Evolutionary conservation across 2,888 invertebrate genomes (phyloP), one percentile per base, ranked within the genome.

Genomic region (Ochropleura plecta): DNA sequence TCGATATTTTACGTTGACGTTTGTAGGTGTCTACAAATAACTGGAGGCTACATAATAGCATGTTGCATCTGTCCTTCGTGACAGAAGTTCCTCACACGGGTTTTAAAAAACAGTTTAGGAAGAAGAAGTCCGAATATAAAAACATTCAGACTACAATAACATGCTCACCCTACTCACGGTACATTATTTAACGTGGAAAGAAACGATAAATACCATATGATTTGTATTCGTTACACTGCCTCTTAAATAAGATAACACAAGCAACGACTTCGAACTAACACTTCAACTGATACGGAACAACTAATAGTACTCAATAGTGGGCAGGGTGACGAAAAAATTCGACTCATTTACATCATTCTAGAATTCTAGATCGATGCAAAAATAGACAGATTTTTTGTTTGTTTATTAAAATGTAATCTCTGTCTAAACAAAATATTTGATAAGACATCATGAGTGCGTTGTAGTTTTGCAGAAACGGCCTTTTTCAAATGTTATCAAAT

Each of bases 341-440:
- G 60, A 51, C 46, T 62, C n/a, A 44, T 82, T 83, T 81, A 78
- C 85, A 86, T 85, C 79, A 86, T 83, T 72, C 49, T 60, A 12
- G 63, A 60, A 86, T 83, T 72, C 49, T 60, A 12, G 63, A 60
- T 53, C 20, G 4, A 51, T 51, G 46, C 49, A 30, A 46, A 73
- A 82, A 78, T 68, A 70, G 3, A 73, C n/a, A 63, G 18, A 10
- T 63, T 48, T 40, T 66, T 40, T 59, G 40, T 73, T 55, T 70
- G 44, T 51, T 57, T 68, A 57, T 46, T 70, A 14, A 53, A 51
- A 40, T 60, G 14, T 57, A 12, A 67, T 70, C 42, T 51, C n/a
- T 51, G 14, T 42, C 40, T 44, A 64, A 55, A 60, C 46, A 20
- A 55, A 30, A 65, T 64, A 49, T 30, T 48, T 57, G 42, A n/a